Conservation (phyloP, 2,797 vertebrate species). For the Urophycis tenuis region DNA sequence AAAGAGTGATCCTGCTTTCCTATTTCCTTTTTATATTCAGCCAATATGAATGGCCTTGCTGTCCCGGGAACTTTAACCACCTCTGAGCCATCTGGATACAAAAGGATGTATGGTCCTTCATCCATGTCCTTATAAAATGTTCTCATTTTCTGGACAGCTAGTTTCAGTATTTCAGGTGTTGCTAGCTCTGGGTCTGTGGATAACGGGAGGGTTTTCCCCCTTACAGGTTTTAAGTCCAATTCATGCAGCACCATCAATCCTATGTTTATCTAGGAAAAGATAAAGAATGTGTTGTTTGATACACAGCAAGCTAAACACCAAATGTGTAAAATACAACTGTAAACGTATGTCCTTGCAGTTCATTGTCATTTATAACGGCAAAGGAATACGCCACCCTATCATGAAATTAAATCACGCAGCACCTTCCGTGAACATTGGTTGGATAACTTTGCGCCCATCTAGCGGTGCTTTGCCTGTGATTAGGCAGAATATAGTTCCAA, state of each 20-base stretch:
- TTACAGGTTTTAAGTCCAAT: background rate
- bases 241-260: background rate
- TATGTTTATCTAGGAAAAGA: constrained; percentile 4
- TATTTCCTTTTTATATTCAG: constrained; percentile 16
- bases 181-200: background rate
- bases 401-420: too few species aligned
- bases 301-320: too few species aligned
- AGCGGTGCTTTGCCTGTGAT: too few species aligned
- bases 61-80: background rate
- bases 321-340: background rate
- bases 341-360: background rate
- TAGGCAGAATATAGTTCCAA: too few species aligned
- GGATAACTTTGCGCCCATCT: too few species aligned
- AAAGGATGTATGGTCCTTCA: background rate
- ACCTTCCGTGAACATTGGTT: too few species aligned
- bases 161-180: background rate
- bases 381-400: too few species aligned
- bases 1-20: background rate
- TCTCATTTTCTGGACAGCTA: background rate
- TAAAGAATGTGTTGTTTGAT: background rate
- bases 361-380: background rate
- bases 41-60: constrained; percentile 13
- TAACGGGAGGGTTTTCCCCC: background rate
- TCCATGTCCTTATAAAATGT: background rate
- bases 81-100: background rate